Evolutionary conservation across 2,797 vertebrate genomes (phyloP).

Genomic region (Rhynchonycteris naso): DNA sequence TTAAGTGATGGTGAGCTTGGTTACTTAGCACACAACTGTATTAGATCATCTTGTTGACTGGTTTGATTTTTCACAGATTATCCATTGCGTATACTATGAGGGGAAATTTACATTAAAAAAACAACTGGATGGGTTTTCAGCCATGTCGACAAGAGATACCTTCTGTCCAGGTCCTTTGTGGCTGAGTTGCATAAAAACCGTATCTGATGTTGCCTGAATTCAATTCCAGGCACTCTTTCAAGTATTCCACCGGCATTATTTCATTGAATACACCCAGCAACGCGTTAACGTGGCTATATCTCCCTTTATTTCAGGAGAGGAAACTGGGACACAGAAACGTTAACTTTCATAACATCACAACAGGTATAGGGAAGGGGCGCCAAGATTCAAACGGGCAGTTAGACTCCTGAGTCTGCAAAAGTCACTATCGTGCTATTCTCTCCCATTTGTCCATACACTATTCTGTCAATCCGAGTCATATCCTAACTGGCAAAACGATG

Average conservation of each 20-base stretch:
- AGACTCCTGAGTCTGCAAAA: neutral
- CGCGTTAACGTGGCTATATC: neutral
- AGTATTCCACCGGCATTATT: neutral
- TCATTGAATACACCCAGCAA: neutral
- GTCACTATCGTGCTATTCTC: neutral
- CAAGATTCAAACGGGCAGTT: neutral
- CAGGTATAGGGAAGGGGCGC: neutral
- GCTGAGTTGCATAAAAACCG: neutral
- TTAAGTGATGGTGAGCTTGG: neutral
- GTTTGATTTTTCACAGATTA: neutral
- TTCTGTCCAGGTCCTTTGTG: neutral
- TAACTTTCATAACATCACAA: neutral
- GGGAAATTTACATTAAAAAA: neutral
- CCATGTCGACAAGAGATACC: neutral
- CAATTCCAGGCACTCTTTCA: neutral
- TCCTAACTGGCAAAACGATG: neutral
- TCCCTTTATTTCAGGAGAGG: neutral
- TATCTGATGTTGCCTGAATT: neutral
- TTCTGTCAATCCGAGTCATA: rapidly evolving
- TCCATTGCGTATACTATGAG: neutral
- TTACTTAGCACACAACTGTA: neutral
- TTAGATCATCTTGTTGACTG: neutral
- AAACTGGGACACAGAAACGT: neutral
- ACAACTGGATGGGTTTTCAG: neutral
- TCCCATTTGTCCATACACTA: neutral